These are phyloP conservation scores for Lasioglossum zephyrum DNA, from an alignment of 2,888 invertebrate species.

Conservation along the genomic window DNA sequence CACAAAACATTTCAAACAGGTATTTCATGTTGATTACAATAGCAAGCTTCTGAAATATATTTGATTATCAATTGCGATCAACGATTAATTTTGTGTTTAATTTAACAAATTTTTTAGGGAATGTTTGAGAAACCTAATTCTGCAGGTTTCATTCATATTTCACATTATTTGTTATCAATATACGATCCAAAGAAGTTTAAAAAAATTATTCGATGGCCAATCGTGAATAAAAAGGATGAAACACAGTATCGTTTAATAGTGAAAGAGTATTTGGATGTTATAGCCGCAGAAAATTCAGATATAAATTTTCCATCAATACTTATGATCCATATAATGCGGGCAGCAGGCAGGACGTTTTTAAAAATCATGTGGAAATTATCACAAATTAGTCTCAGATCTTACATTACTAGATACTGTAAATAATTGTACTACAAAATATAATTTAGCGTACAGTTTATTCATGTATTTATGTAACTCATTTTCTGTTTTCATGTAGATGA, in stretches of 20 bases:
- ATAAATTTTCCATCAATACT: constrained; percentile 76
- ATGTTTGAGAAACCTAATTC: constrained; percentile 82
- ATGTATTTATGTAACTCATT: background rate
- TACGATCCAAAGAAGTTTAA: constrained; percentile 44
- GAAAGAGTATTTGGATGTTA: constrained; percentile 39
- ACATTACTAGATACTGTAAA: constrained; percentile 47
- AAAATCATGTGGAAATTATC: constrained; percentile 80
- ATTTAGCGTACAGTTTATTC: background rate
- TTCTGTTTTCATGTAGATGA: constrained; percentile 40
- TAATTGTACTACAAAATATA: background rate
- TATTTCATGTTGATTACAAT: constrained; percentile 27
- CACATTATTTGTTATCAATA: constrained; percentile 69
- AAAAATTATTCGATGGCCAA: constrained; percentile 52
- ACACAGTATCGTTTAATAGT: constrained; percentile 44
- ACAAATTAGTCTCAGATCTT: constrained; percentile 70
- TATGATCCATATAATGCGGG: constrained; percentile 77
- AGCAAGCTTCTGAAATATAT: background rate
- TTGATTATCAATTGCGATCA: background rate
- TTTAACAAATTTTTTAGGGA: constrained; percentile 64
- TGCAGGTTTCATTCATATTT: constrained; percentile 77
- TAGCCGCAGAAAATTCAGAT: constrained; percentile 63
- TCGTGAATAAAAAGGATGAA: constrained; percentile 48
- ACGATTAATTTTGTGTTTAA: background rate
- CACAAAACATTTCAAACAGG: constrained; percentile 70
- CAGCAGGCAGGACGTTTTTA: constrained; percentile 77